phyloP scores from a whole-genome alignment of 2,888 invertebrate genomes.

The Leptinotarsa juncta region DNA sequence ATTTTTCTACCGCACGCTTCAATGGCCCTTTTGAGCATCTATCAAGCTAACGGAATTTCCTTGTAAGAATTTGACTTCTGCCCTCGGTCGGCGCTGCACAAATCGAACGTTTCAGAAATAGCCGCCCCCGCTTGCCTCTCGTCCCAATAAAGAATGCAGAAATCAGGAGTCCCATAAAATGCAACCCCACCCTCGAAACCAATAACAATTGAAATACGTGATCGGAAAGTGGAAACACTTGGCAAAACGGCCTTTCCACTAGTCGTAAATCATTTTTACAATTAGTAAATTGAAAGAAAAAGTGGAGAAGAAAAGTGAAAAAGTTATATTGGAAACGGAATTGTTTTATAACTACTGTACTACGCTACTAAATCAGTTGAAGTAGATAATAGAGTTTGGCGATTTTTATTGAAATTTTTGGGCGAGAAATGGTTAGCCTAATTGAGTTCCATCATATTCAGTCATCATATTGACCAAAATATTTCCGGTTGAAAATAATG shows the following conservation, averaged over 20 bases:
- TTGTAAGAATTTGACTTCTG: slow-evolving; percentile 41
- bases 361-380: slow-evolving; percentile 20
- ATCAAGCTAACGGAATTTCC: slow-evolving; percentile 44
- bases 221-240: slow-evolving; percentile 50
- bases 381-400: slow-evolving; percentile 20
- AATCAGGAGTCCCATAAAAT: slow-evolving; percentile 53
- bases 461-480: too few relatives aligned
- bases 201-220: slow-evolving; percentile 59
- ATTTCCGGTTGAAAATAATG: too few relatives aligned
- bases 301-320: slow-evolving; percentile 46
- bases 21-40: slow-evolving; percentile 26
- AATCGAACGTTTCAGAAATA: slow-evolving; percentile 30
- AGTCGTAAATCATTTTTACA: slow-evolving; percentile 58
- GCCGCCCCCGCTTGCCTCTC: neutral
- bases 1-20: slow-evolving; percentile 32
- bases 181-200: slow-evolving; percentile 52
- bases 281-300: slow-evolving; percentile 57
- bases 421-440: neutral
- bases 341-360: slow-evolving; percentile 27
- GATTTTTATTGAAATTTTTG: neutral
- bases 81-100: slow-evolving; percentile 24
- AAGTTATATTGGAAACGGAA: slow-evolving; percentile 39
- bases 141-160: slow-evolving; percentile 47
- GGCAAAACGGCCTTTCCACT: slow-evolving; percentile 43
- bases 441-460: neutral